Evolutionary conservation across 1,140 invertebrate species (phyloP).

Genomic region (Drosophila novamexicana): DNA sequence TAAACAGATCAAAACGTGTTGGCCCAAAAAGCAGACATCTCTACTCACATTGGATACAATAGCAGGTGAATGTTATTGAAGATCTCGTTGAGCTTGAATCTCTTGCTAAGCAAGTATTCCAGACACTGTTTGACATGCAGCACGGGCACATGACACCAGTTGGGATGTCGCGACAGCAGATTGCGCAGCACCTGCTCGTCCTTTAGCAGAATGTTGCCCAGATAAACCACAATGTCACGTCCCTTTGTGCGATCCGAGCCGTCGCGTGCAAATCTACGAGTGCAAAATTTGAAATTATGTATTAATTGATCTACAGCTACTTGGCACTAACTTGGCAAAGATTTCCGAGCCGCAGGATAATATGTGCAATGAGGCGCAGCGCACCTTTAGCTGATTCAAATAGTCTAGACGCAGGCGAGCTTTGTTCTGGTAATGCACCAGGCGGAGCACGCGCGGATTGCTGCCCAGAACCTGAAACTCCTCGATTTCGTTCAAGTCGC

Average conservation of each 20-base stretch:
- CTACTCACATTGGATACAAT: conserved; percentile 86
- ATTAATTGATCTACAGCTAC: not conserved
- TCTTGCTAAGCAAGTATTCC: conserved; percentile 83
- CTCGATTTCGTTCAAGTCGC: conserved; percentile 85
- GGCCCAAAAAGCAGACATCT: too few relatives aligned
- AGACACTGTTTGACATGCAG: conserved; percentile 85
- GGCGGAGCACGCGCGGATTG: conserved; percentile 85
- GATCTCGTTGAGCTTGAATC: conserved; percentile 85
- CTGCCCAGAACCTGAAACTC: conserved; percentile 85
- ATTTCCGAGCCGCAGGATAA: conserved; percentile 85
- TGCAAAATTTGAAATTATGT: not conserved
- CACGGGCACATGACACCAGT: conserved; percentile 86
- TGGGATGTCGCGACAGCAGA: conserved; percentile 85
- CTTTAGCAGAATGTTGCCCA: conserved; percentile 67
- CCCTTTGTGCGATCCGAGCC: conserved; percentile 86
- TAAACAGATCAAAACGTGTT: not conserved
- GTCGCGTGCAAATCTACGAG: conserved; percentile 85
- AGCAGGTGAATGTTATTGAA: conserved; percentile 85
- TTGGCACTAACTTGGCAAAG: conserved; percentile 85
- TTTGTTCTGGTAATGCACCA: conserved; percentile 87
- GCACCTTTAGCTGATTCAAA: conserved; percentile 85
- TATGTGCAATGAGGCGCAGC: conserved; percentile 86
- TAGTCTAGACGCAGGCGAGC: conserved; percentile 85
- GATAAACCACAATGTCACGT: conserved; percentile 85
- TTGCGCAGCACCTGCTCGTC: conserved; percentile 73